Percentiles rank a stretch among this genome's conserved stretches.
phyloP scores from a whole-genome alignment of 2,797 vertebrate species.

The Sebastes melanostomus region DNA sequence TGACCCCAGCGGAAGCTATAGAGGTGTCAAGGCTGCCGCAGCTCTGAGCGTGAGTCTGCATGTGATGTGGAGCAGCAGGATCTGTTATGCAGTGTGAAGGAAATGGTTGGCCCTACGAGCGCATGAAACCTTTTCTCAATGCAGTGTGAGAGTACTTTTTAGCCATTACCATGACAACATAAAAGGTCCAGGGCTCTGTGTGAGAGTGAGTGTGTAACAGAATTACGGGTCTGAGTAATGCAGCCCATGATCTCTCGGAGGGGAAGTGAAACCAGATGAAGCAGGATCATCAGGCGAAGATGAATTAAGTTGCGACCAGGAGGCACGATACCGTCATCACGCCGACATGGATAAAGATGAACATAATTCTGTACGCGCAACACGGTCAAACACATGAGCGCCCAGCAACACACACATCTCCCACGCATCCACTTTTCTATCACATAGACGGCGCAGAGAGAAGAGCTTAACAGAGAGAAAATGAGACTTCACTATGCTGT shows the following conservation, averaged over 20 bases:
- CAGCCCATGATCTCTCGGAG: background rate
- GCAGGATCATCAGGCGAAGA: background rate
- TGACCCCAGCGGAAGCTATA: background rate
- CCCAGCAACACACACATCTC: background rate
- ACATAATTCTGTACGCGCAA: background rate
- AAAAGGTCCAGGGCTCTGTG: conserved; percentile 12
- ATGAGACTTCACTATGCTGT: background rate
- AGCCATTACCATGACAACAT: conserved; percentile 68
- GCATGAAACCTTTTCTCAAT: conserved; percentile 17
- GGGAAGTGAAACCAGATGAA: conserved; percentile 27
- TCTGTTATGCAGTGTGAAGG: conserved; percentile 10
- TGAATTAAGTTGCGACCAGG: conserved; percentile 29
- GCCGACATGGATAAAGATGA: background rate
- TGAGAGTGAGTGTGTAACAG: conserved; percentile 11
- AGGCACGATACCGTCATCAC: background rate
- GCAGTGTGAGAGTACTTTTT: conserved; percentile 42
- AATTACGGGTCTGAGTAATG: conserved; percentile 51
- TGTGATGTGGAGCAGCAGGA: conserved; percentile 21
- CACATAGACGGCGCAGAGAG: background rate
- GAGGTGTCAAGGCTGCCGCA: background rate
- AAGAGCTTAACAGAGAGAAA: background rate
- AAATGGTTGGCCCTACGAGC: conserved; percentile 1
- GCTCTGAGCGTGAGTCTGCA: conserved; percentile 21
- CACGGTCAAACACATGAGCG: background rate
- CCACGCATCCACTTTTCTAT: background rate